Conservation (phyloP, 2,888 invertebrate species). For the Girardia tigrina region DNA sequence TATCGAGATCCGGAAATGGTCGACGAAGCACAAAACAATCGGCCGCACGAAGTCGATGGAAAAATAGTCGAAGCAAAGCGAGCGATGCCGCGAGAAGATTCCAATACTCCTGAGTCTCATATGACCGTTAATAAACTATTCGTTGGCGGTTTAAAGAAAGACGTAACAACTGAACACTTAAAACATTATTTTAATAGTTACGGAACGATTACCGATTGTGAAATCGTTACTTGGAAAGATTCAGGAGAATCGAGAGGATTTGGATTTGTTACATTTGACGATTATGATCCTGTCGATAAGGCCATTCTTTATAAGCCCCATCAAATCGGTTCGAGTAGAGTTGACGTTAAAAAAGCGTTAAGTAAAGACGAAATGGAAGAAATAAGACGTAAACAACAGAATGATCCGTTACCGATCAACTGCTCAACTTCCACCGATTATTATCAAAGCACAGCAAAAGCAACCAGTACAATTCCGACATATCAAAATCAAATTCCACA, state of each 20-base stretch:
- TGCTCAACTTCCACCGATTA: neutral
- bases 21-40: conserved; percentile 69
- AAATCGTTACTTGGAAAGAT: conserved; percentile 77
- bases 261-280: conserved; percentile 87
- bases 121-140: conserved; percentile 85
- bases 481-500: neutral
- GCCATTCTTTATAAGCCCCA: conserved; percentile 55
- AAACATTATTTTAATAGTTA: conserved; percentile 53
- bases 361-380: conserved; percentile 37
- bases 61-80: conserved; percentile 87
- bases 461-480: neutral
- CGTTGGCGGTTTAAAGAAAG: conserved; percentile 80
- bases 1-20: conserved; percentile 83
- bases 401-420: neutral
- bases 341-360: conserved; percentile 37
- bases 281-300: conserved; percentile 90
- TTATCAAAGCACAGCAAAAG: neutral
- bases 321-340: conserved; percentile 27
- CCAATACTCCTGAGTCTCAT: conserved; percentile 77
- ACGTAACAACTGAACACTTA: conserved; percentile 75
- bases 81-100: conserved; percentile 68
- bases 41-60: conserved; percentile 81
- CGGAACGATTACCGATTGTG: conserved; percentile 68
- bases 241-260: conserved; percentile 85
- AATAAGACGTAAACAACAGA: conserved; percentile 25